Evolutionary conservation across 2,888 invertebrate genomes (phyloP).

Genomic region (Dendrolimus pini): DNA sequence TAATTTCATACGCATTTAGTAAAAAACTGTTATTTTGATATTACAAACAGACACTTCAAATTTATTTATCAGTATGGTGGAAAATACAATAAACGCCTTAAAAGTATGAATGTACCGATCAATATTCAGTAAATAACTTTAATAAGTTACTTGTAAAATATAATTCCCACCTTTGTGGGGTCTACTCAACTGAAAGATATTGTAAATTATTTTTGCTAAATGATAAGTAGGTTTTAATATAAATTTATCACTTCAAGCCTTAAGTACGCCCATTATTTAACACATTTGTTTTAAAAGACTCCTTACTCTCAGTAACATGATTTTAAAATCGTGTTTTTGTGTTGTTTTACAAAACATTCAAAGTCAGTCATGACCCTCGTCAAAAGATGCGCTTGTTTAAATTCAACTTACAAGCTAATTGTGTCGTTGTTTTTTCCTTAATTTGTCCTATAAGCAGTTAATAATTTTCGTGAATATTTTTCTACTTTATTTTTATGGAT

Average conservation of each 20-base stretch:
- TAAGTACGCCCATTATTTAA: background rate
- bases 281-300: background rate
- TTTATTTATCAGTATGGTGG: no score
- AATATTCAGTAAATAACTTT: background rate
- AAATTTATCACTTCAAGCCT: background rate
- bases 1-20: no score
- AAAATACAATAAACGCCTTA: no score
- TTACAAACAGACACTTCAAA: no score
- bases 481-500: no score
- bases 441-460: background rate
- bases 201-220: background rate
- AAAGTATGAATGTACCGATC: no score
- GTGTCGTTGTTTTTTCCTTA: background rate
- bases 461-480: background rate
- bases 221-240: background rate
- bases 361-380: conserved; percentile 39
- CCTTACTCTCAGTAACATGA: conserved; percentile 23
- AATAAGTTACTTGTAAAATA: background rate
- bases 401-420: conserved; percentile 28
- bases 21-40: no score
- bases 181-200: background rate
- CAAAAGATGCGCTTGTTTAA: conserved; percentile 35
- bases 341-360: conserved; percentile 45
- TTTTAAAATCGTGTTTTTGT: conserved; percentile 33
- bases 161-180: background rate